These are phyloP conservation scores for Zosterops hypoxanthus DNA, from an alignment of 2,113 vertebrate genomes.

Conservation along the genomic window DNA sequence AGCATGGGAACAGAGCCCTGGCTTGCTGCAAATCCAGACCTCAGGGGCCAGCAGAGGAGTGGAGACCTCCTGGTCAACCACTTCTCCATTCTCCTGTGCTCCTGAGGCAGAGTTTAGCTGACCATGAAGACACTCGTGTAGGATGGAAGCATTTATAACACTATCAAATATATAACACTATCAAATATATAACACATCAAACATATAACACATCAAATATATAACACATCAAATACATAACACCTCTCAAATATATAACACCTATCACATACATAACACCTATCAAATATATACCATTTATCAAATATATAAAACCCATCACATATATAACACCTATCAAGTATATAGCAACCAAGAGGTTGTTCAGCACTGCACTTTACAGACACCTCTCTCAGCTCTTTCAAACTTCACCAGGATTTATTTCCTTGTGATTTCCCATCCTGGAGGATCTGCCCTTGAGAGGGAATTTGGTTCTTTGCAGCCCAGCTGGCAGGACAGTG, in stretches of 20 bases:
- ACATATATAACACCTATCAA: too few species aligned
- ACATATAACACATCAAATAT: background rate
- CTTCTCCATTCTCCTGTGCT: background rate
- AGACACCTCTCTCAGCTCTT: background rate
- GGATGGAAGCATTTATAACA: background rate
- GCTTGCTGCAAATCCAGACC: background rate
- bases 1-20: background rate
- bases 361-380: background rate
- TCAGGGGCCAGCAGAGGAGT: background rate
- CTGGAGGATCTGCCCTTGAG: background rate
- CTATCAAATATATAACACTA: background rate
- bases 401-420: background rate
- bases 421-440: background rate
- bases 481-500: background rate
- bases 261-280: too few species aligned
- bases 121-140: background rate
- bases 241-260: too few species aligned
- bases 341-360: background rate
- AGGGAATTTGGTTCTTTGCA: background rate
- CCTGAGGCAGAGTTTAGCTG: background rate
- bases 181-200: background rate
- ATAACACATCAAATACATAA: background rate
- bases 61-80: background rate
- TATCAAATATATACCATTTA: too few species aligned
- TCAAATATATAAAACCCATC: too few species aligned